These are phyloP conservation scores for Strongylocentrotus purpuratus DNA, from an alignment of 35 echinoderm and acorn worm species.

Conservation along the genomic window DNA sequence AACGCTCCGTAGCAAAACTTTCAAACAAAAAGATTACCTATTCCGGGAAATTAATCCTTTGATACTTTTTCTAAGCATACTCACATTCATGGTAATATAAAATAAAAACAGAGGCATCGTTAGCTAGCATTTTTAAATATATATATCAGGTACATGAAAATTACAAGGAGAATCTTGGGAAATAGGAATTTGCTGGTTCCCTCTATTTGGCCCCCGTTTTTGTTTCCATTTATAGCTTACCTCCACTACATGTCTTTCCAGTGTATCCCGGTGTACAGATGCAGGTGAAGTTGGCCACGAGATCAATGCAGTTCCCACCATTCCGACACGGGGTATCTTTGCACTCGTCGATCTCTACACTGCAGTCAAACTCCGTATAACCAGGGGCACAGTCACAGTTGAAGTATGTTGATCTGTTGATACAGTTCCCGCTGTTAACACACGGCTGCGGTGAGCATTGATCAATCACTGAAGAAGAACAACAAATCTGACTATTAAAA, in stretches of 20 bases:
- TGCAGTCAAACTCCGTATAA: slow-evolving; percentile 45
- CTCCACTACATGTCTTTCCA: slow-evolving; percentile 65
- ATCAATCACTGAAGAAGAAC: slow-evolving; percentile 19
- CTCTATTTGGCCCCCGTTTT: no score
- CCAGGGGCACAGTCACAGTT: slow-evolving; percentile 52
- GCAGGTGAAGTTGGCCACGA: slow-evolving; percentile 53
- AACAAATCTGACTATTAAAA: neutral
- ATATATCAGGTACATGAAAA: no score
- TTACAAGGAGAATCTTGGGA: no score
- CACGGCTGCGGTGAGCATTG: slow-evolving; percentile 33
- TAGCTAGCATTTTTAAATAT: no score
- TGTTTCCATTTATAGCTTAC: slow-evolving; percentile 31
- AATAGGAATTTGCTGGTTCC: no score
- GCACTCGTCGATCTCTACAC: slow-evolving; percentile 72
- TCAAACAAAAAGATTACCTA: no score
- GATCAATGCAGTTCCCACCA: slow-evolving; percentile 62
- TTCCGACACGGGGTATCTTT: slow-evolving; percentile 60
- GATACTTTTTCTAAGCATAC: no score
- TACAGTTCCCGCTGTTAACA: slow-evolving; percentile 48
- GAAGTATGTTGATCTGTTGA: slow-evolving; percentile 51
- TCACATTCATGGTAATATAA: no score
- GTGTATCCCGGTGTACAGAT: slow-evolving; percentile 61
- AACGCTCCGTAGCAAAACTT: no score
- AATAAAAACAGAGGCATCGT: no score
- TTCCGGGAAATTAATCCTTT: no score